phyloP scores from a whole-genome alignment of 2,113 vertebrate species.

The Malurus elegans region DNA sequence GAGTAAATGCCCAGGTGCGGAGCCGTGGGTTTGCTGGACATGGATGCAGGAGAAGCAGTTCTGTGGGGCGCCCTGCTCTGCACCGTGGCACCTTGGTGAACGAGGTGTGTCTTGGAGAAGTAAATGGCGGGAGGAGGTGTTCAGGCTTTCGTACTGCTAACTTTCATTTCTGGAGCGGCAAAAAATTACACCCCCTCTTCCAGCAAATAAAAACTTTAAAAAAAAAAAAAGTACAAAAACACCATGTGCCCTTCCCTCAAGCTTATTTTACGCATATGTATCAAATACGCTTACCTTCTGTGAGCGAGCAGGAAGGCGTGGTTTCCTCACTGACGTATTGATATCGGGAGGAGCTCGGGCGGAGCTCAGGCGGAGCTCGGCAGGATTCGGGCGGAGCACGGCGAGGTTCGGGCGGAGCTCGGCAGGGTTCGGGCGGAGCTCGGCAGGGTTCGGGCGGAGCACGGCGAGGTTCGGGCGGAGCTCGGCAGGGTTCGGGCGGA shows the following conservation, averaged over 20 bases:
- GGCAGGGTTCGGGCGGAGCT: rapidly evolving
- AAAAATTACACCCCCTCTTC: neutral
- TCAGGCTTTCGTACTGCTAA: too few species aligned
- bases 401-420: too few species aligned
- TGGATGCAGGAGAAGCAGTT: neutral
- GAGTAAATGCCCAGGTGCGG: rapidly evolving
- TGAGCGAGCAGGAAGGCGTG: too few species aligned
- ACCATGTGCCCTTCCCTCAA: too few species aligned
- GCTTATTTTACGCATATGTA: too few species aligned
- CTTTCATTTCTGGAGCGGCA: neutral
- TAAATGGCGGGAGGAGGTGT: too few species aligned
- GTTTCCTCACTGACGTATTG: rapidly evolving
- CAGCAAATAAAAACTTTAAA: neutral
- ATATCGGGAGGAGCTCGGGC: too few species aligned
- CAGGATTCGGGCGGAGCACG: too few species aligned
- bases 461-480: too few species aligned
- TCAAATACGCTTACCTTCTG: rapidly evolving
- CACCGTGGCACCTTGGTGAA: rapidly evolving
- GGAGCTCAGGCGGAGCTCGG: too few species aligned
- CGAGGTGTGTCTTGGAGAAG: neutral
- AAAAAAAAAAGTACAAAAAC: too few species aligned
- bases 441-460: rapidly evolving
- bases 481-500: too few species aligned
- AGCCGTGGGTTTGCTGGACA: rapidly evolving
- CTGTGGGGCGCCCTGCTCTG: neutral